Evolutionary conservation across 2,888 invertebrate species (phyloP).

Genomic region (Acanthosepion pharaonis): DNA sequence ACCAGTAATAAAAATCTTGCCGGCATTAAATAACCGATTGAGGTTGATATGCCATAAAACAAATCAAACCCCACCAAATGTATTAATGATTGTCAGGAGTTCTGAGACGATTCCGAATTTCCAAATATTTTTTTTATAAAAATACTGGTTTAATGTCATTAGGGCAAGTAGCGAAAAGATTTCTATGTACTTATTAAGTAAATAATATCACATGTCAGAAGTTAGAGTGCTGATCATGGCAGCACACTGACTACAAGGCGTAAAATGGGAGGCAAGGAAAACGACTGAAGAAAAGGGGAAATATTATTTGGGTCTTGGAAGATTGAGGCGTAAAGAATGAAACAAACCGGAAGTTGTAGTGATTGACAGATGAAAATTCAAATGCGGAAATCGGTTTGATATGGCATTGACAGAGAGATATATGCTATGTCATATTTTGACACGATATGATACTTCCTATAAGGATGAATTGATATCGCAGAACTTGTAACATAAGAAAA

Average conservation of each 20-base stretch:
- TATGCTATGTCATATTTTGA: not conserved
- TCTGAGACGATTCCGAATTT: too few species aligned
- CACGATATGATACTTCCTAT: not conserved
- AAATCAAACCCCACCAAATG: too few species aligned
- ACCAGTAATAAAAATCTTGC: too few species aligned
- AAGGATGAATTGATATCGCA: not conserved
- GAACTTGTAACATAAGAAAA: not conserved
- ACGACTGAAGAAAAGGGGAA: not conserved
- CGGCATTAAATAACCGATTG: too few species aligned
- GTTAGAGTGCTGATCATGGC: not conserved
- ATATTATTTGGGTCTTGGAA: not conserved
- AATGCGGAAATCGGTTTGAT: not conserved
- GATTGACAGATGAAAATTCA: not conserved
- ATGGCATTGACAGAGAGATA: slow-evolving; percentile 1
- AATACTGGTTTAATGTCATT: not conserved
- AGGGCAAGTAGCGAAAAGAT: not conserved
- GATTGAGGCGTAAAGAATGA: not conserved
- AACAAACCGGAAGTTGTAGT: not conserved
- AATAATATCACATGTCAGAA: not conserved
- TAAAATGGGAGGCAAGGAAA: not conserved
- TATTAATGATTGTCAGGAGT: too few species aligned
- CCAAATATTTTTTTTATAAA: not conserved
- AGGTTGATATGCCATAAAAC: too few species aligned
- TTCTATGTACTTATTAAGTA: too few species aligned
- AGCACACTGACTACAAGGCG: not conserved